Base-by-base conservation (phyloP, 2,797 vertebrate species). In the Geotrypetes seraphini region DNA sequence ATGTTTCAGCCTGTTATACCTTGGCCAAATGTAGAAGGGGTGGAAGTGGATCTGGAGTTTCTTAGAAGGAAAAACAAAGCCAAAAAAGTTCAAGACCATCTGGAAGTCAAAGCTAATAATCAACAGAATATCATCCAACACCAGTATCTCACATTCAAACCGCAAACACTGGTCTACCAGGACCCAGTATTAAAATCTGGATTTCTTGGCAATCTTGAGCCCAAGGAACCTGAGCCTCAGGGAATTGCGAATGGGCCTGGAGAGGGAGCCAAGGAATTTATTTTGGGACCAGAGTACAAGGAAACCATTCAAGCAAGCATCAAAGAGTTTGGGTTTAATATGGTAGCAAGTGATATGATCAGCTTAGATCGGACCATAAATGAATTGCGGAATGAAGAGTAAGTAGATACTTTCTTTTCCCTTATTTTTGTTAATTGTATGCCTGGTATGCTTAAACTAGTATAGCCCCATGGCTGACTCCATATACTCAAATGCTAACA, bases 281-380 rank as follows among this genome's bases (percentile, higher is more conserved):
- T 92, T 49, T 78, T 98, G 54, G 91, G 91, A 52, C 55, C 86
- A 22, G 96, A 99, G 58, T 92, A 94, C 77, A 96, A 96, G 68
- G 89, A 94, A 3, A 63, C 88, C 0, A 33, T 90, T 64, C 91
- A 95, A 79, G 79, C 80, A 58, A 91, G 91, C 74, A 87, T 99
- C 68, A 96, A 93, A 59, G 96, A 99, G 66, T 99, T 96, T 70
- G 96, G 96, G 50, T 99, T 99, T 83, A 99, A 99, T 71, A 98
- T 99, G 94, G 96, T 98, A 57, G 96, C 89, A 20, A 98, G 94
- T 48, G 94, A 99, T 57, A 92, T 96, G 92, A 97, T 99, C 75
- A 98, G 94, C 0, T 73, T 99, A 61, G 96, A 99, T 70, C 81
- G 96, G 48, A 90, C 78, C 10, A 69, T 98, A 66, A 85, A 63